phyloP scores from a whole-genome alignment of 1,140 invertebrate species.

The Sarcophaga peregrina region DNA sequence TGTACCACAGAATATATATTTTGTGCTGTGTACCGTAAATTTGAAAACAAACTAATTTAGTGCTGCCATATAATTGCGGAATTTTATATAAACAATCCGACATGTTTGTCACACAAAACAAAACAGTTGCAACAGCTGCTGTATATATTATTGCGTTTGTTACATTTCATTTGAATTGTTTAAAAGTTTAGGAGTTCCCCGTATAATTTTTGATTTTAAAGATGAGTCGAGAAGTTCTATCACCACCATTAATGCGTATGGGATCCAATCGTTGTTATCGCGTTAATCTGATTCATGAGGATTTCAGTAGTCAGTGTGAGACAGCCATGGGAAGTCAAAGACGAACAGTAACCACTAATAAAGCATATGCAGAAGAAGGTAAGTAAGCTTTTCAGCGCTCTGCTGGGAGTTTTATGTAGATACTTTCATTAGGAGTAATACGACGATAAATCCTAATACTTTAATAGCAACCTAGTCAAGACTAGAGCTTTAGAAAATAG shows the following conservation, averaged over 20 bases:
- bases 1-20: no score
- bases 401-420: no score
- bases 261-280: conserved; percentile 57
- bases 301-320: conserved; percentile 51
- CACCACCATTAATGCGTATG: conserved; percentile 53
- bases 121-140: neutral
- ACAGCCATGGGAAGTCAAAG: conserved; percentile 44
- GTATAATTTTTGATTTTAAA: neutral
- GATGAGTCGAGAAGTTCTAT: conserved; percentile 60
- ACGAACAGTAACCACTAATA: conserved; percentile 4
- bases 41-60: neutral
- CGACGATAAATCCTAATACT: no score
- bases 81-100: neutral
- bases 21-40: neutral
- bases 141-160: neutral
- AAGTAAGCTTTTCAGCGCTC: neutral
- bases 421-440: no score
- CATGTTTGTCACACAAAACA: neutral
- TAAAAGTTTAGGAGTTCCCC: neutral
- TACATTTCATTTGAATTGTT: neutral
- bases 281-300: conserved; percentile 59
- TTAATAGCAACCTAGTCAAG: no score
- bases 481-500: no score
- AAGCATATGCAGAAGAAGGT: conserved; percentile 55
- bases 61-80: neutral